Evolutionary conservation across 2,888 invertebrate species (phyloP).

Genomic region (Tolmerus cingulatus): DNA sequence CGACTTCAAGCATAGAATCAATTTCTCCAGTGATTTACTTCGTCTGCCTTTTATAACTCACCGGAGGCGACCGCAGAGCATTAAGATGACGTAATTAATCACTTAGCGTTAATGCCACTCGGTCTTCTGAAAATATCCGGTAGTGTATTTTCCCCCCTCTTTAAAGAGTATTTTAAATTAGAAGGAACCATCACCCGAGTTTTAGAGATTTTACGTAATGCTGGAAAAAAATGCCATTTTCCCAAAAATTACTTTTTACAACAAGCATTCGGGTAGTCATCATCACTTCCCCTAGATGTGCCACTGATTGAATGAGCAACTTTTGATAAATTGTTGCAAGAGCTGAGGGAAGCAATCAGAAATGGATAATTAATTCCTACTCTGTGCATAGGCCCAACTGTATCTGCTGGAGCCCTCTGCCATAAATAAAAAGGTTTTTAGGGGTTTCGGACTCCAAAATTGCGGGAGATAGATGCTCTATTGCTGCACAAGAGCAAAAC

Average conservation of each 20-base stretch:
- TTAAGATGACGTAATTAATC: background rate
- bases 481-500: background rate
- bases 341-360: background rate
- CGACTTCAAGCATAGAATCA: background rate
- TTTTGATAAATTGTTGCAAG: background rate
- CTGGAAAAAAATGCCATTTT: background rate
- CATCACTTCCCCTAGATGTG: background rate
- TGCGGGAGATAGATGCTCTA: background rate
- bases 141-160: background rate
- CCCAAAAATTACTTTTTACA: background rate
- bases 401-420: background rate
- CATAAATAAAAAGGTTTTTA: background rate
- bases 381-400: background rate
- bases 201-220: background rate
- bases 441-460: background rate
- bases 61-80: background rate
- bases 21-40: background rate
- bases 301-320: background rate
- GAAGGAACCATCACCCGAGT: background rate
- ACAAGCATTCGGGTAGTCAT: background rate
- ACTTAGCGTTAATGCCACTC: background rate
- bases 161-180: background rate
- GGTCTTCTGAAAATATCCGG: background rate
- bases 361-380: background rate
- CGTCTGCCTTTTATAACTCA: background rate